Percentiles rank a stretch among this genome's conserved stretches.
Conservation (phyloP, 2,113 vertebrate species). For the Sinocyclocheilus anshuiensis region DNA sequence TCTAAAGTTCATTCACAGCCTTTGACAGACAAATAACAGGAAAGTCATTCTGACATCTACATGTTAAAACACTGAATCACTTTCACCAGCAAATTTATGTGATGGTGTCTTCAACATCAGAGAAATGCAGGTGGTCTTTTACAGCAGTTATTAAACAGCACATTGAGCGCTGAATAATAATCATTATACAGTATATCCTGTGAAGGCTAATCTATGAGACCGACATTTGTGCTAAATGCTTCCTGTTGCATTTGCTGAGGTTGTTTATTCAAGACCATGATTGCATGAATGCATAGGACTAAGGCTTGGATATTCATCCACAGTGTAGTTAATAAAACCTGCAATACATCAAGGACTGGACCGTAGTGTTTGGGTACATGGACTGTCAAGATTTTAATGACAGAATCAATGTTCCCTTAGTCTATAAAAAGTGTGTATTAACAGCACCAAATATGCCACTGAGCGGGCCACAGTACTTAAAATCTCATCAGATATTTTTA, state of each 20-base stretch:
- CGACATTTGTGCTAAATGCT: conserved; percentile 48
- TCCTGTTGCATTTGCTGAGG: conserved; percentile 55
- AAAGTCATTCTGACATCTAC: conserved; percentile 41
- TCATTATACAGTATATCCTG: not conserved
- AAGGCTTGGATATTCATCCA: conserved; percentile 61
- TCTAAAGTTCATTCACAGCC: conserved; percentile 31
- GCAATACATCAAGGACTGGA: conserved; percentile 50
- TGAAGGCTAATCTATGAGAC: conserved; percentile 21
- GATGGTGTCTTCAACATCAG: not conserved
- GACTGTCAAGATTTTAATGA: conserved; percentile 11
- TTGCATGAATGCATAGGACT: conserved; percentile 77
- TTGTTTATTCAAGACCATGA: conserved; percentile 62
- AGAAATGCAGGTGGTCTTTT: conserved; percentile 43
- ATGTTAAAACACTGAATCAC: conserved; percentile 17
- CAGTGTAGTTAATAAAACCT: conserved; percentile 44
- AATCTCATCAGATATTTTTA: conserved; percentile 19
- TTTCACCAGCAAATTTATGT: conserved; percentile 16
- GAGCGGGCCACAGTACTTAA: not conserved
- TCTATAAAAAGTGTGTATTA: conserved; percentile 7
- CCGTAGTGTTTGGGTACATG: not conserved
- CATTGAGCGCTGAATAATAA: not conserved
- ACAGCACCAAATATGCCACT: not conserved
- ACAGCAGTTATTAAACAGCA: conserved; percentile 37
- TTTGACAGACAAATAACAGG: conserved; percentile 31
- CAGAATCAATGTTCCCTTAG: not conserved